Evolutionary conservation across 2,797 vertebrate genomes (phyloP).

Genomic region (Melanogrammus aeglefinus): DNA sequence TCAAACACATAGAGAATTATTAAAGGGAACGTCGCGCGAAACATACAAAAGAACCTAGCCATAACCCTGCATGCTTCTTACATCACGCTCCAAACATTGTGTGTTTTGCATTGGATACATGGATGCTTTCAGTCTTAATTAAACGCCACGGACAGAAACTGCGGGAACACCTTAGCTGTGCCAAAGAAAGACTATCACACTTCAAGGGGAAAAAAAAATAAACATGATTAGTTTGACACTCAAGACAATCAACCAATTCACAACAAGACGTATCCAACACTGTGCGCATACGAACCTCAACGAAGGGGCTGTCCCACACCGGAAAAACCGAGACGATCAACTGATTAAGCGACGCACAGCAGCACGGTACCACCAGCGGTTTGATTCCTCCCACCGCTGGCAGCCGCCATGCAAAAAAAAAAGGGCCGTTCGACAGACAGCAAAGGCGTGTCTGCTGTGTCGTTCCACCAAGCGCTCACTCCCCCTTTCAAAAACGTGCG

Average conservation of each 20-base stretch:
- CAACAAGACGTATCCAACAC: not conserved
- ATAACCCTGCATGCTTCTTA: not conserved
- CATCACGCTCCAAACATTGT: not conserved
- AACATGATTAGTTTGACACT: not conserved
- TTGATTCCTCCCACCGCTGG: not conserved
- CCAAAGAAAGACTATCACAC: not conserved
- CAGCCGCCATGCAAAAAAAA: not conserved
- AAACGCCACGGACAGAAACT: not conserved
- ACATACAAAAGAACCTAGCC: not conserved
- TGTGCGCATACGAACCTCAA: not conserved
- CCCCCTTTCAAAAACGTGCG: constrained; percentile 33
- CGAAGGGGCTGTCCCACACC: not conserved
- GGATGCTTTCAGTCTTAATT: not conserved
- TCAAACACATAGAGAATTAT: not conserved
- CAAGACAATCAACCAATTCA: not conserved
- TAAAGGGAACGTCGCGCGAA: not conserved
- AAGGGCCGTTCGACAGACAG: too few species aligned
- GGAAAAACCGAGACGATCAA: not conserved
- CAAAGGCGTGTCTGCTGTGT: too few species aligned
- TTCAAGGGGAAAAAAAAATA: not conserved
- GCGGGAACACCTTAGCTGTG: not conserved
- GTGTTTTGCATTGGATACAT: not conserved
- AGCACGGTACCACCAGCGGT: not conserved
- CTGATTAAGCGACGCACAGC: not conserved
- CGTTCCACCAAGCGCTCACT: not conserved